These are phyloP conservation scores for Tupaia chinensis DNA, from an alignment of 2,113 vertebrate species.

Conservation along the genomic window DNA sequence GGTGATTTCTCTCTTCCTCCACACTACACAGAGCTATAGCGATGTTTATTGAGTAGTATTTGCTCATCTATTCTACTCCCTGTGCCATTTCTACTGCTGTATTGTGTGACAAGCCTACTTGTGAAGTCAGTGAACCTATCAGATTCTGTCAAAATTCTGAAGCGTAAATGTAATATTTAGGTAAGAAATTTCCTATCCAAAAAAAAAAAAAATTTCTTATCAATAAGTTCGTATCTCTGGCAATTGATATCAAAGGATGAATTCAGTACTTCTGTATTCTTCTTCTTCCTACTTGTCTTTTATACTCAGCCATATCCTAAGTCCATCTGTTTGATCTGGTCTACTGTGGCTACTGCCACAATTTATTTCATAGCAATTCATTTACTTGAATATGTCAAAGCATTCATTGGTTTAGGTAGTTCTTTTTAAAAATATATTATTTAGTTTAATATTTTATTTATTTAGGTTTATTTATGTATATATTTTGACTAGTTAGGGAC, in stretches of 20 bases:
- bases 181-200: not conserved
- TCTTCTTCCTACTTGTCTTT: not conserved
- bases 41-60: not conserved
- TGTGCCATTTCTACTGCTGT: not conserved
- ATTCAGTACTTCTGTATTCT: not conserved
- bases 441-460: no score
- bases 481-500: no score
- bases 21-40: not conserved
- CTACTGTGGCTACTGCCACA: not conserved
- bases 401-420: not conserved
- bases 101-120: not conserved
- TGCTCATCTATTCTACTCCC: no score
- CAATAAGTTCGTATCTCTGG: not conserved
- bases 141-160: not conserved
- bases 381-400: not conserved
- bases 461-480: no score
- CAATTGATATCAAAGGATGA: not conserved
- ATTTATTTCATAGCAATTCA: not conserved
- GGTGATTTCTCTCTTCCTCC: not conserved
- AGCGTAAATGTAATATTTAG: not conserved
- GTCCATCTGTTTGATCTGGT: not conserved
- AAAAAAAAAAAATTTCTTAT: not conserved
- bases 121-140: not conserved
- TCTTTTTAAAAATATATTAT: not conserved
- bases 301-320: not conserved